Conservation (phyloP, 2,797 vertebrate species). For the Sebastes ruberrimus region DNA sequence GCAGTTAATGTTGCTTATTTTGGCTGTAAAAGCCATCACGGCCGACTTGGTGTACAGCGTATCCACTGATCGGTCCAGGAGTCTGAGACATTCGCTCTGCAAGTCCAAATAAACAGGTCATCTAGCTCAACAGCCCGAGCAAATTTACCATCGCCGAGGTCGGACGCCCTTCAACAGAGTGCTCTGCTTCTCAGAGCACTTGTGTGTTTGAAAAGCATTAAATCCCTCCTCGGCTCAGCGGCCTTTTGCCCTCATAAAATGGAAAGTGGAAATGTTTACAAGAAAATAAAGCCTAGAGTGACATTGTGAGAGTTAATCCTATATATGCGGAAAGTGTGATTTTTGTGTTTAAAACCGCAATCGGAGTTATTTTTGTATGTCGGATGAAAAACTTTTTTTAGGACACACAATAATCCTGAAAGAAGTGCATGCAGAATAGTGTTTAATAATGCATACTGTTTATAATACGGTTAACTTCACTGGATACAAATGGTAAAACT, state of each 20-base stretch:
- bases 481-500: too few relatives aligned
- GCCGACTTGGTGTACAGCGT: conserved; percentile 53
- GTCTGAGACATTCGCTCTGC: conserved; percentile 56
- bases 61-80: conserved; percentile 62
- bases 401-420: neutral
- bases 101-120: conserved; percentile 80
- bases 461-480: too few relatives aligned
- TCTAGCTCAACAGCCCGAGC: conserved; percentile 47
- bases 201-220: conserved; percentile 54
- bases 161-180: conserved; percentile 36
- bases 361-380: conserved; percentile 10
- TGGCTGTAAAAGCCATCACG: conserved; percentile 64
- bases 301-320: conserved; percentile 10
- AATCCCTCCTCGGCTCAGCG: conserved; percentile 53
- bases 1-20: conserved; percentile 73
- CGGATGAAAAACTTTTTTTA: neutral
- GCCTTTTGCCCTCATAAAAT: conserved; percentile 43
- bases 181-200: conserved; percentile 47
- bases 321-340: neutral
- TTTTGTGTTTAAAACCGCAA: conserved; percentile 4
- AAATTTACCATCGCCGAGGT: conserved; percentile 43
- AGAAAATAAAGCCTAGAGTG: conserved; percentile 41
- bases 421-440: neutral
- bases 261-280: conserved; percentile 62
- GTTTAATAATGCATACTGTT: neutral